Percentiles rank a stretch among this genome's conserved stretches.
Conservation (phyloP, 2,888 invertebrate genomes). For the Micoletzkya japonica region DNA sequence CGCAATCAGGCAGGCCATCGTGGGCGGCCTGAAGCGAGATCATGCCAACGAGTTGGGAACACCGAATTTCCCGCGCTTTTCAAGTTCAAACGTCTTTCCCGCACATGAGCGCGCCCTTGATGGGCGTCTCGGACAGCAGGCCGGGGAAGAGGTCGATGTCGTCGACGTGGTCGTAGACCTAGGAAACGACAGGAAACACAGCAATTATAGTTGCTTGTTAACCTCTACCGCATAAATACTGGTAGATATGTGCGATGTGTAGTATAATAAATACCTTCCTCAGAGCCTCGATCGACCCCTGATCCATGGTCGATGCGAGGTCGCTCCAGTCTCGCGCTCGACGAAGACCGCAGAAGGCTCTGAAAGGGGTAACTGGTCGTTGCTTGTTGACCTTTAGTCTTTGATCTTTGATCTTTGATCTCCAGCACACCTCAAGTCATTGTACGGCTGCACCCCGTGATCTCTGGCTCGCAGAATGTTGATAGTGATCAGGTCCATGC, state of each 20-base stretch:
- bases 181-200: not conserved
- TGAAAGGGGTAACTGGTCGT: conserved; percentile 24
- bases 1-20: conserved; percentile 89
- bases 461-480: conserved; percentile 79
- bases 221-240: not conserved
- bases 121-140: conserved; percentile 77
- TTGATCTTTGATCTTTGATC: not conserved
- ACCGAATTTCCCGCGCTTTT: not conserved
- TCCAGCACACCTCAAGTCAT: conserved; percentile 40
- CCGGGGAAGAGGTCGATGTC: conserved; percentile 93
- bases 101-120: conserved; percentile 31
- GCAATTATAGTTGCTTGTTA: not conserved
- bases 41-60: not conserved
- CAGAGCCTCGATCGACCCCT: conserved; percentile 45
- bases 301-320: conserved; percentile 52
- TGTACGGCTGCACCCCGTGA: conserved; percentile 58
- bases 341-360: conserved; percentile 52
- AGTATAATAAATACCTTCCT: conserved; percentile 33
- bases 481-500: conserved; percentile 84
- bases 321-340: conserved; percentile 47
- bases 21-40: conserved; percentile 70
- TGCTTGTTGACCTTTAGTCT: not conserved
- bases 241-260: not conserved
- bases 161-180: conserved; percentile 75
- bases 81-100: not conserved